Base-by-base conservation (phyloP, 2,888 invertebrate genomes). In the Apomyelois bistriatella region DNA sequence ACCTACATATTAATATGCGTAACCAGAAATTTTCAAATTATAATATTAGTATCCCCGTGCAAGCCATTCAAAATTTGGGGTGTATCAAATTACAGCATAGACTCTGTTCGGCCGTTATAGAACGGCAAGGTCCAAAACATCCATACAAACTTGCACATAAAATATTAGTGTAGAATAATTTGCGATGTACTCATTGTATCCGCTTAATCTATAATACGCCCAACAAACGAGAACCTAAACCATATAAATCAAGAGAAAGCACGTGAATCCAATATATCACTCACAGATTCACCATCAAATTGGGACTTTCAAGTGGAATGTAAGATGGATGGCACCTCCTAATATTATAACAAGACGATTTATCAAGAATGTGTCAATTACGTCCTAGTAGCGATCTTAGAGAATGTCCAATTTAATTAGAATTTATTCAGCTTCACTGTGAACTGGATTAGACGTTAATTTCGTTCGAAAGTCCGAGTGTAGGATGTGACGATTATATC, bases 341-440 rank as follows among this genome's bases (percentile, higher is more conserved):
- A 73, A 68, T 76, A 75, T 76, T 78, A 78, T 87, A 89, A 89
- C 89, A 86, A 90, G 87, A 79, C 85, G 82, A 89, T 90, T 90
- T 85, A 90, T 90, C 89, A 89, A 80, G 73, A 65, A 64, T 70
- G 78, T 87, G 89, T 90, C 89, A 89, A 90, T 90, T 89, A 86
- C 80, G 71, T 58, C 58, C 64, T 66, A 61, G 70, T 72, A 78
- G 81, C 79, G 62, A 73, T 70, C 80, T 78, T 79, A 76, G 72
- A 63, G 72, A 74, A 72, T 77, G 79, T 78, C 75, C 71, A 65
- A 68, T 83, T 85, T 88, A 88, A 88, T 89, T 89, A 87, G 76
- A 89, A 89, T 89, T 88, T 88, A 89, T 89, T 81, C 43, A 43
- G 35, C 30, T 16, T 42, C 17, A 37, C 30, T 35, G 17, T 30